Conservation (phyloP, 2,797 vertebrate species). For the Florisuga fusca region DNA sequence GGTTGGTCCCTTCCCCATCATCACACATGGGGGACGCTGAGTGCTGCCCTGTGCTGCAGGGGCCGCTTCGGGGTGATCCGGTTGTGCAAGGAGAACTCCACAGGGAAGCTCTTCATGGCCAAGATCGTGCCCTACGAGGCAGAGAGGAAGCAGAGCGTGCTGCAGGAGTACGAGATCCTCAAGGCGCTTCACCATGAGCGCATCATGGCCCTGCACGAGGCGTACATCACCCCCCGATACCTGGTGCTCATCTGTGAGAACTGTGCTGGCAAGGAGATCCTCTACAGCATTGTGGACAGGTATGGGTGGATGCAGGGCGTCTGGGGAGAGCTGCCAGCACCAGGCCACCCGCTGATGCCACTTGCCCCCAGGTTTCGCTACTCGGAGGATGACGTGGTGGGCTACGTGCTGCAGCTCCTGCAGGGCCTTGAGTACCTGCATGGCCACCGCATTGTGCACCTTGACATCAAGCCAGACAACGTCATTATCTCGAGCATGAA, state of each 20-base stretch:
- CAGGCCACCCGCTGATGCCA: not conserved
- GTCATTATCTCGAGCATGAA: conserved; percentile 91
- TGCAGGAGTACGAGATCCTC: conserved; percentile 97
- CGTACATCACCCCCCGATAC: conserved; percentile 97
- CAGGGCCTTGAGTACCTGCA: conserved; percentile 97
- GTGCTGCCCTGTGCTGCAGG: conserved; percentile 56
- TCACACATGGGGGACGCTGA: not conserved
- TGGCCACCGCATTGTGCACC: conserved; percentile 88
- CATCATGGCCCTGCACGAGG: conserved; percentile 95
- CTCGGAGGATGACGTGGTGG: conserved; percentile 95
- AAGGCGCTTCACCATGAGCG: conserved; percentile 93
- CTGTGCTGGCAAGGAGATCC: conserved; percentile 94
- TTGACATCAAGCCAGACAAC: conserved; percentile 97
- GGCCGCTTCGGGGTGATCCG: conserved; percentile 96
- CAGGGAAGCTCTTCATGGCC: conserved; percentile 93
- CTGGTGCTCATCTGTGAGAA: conserved; percentile 96
- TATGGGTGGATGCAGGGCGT: not conserved
- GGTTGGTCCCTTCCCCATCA: not conserved
- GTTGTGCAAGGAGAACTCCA: conserved; percentile 94
- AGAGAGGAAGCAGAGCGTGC: conserved; percentile 87
- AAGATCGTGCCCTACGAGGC: conserved; percentile 95
- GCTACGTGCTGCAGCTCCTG: conserved; percentile 91
- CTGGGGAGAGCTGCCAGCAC: rapidly evolving
- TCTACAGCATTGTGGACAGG: conserved; percentile 96
- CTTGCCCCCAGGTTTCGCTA: conserved; percentile 89